A percentile compares a stretch with the other conserved stretches of the same genome.
These are phyloP conservation scores for Amazona guildingii DNA, from an alignment of 2,113 vertebrate genomes.

Conservation along the genomic window DNA sequence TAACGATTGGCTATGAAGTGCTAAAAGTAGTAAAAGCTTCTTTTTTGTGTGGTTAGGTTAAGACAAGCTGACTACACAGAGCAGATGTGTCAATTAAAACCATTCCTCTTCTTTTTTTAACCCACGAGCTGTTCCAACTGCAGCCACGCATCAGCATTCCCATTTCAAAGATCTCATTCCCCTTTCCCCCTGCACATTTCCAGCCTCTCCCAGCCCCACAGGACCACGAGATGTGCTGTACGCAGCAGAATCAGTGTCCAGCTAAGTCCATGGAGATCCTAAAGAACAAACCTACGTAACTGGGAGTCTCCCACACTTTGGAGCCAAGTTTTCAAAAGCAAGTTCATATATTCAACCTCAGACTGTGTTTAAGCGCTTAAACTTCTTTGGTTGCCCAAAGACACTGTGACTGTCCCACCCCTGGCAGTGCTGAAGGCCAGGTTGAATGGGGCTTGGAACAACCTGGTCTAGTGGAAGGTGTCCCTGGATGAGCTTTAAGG, in stretches of 20 bases:
- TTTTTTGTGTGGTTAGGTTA: slow-evolving; percentile 61
- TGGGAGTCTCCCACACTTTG: background rate
- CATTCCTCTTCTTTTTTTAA: slow-evolving; percentile 30
- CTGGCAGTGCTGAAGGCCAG: background rate
- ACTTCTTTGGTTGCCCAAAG: background rate
- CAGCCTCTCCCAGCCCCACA: background rate
- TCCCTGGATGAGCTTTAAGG: background rate
- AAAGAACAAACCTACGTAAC: background rate
- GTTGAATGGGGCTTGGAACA: background rate
- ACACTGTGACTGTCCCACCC: background rate
- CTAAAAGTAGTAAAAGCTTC: slow-evolving; percentile 64
- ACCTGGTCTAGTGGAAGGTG: background rate
- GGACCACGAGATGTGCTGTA: background rate
- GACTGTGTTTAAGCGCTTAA: accelerated
- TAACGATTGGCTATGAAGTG: slow-evolving; percentile 36
- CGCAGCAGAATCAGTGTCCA: background rate
- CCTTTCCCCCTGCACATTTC: background rate
- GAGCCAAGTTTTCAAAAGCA: background rate
- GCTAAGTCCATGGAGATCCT: background rate
- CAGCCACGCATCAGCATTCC: background rate
- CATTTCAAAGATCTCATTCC: background rate
- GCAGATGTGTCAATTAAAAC: slow-evolving; percentile 67
- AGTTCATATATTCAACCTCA: background rate
- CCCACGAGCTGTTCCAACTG: background rate
- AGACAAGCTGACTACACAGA: slow-evolving; percentile 67